Evolutionary conservation across 2,888 invertebrate species (phyloP), one percentile per base, ranked within the genome.

Genomic region (Megalurothrips usitatus): DNA sequence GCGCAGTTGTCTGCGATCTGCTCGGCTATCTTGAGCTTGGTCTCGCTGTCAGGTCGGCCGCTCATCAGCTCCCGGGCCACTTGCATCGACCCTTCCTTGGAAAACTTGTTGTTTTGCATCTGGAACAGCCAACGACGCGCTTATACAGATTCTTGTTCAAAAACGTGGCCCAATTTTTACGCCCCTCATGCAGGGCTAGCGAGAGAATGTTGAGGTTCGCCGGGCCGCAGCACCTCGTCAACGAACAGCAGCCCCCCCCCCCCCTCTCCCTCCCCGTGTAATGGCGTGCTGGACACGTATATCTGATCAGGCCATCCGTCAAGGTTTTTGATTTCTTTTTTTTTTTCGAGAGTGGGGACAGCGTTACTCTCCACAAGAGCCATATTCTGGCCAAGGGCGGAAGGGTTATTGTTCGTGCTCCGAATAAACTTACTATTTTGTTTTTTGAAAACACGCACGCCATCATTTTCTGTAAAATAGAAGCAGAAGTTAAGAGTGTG

Each of bases 81-180:
- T 26, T 75, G 8, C 68, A 75, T 3, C 23, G 68, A 75, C 23
- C 68, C 68, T 12, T 75, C 68, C 68, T 75, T 75, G 68, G 68
- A 75, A 26, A 75, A 75, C 68, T 75, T 75, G 68, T 75, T 75
- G 68, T 75, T 75, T 26, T 75, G 68, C 68, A 75, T 75, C 68
- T 75, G 68, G 0, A 75, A 75, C 26, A 23, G 10, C 23, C 11
- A 6, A n/a, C 63, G 6, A 4, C 34, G 3, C 34, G 34, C 2
- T 43, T 4, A 4, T 43, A 43, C 34, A 43, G 34, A 43, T 43
- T 43, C 34, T 2, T 4, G 2, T 43, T 43, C 3, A 43, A 43
- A 43, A 43, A 4, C n/a, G n/a, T 43, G 34, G 3, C 2, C 6
- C 34, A 43, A 43, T 43, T 43, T 43, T n/a, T n/a, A n/a, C n/a